Base-by-base conservation (phyloP, 2,113 vertebrate species). In the Chrysochloris asiatica region DNA sequence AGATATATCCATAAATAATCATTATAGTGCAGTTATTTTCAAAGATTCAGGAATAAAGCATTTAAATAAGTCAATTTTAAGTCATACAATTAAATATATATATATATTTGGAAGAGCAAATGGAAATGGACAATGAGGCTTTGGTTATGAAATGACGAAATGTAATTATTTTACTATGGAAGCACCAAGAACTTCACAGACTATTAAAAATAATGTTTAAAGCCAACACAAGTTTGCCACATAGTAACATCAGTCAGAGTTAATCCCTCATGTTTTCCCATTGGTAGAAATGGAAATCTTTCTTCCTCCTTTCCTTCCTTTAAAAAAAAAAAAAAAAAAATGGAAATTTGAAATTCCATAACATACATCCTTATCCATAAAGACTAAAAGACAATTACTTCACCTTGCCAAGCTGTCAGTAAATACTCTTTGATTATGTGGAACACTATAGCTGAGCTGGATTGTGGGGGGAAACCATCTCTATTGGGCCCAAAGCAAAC, bases 331-430 rank as follows among this genome's bases (percentile, higher is more conserved):
- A 59, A 59, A 21, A 59, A 52, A 75, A 94, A 50, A 33, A 50
- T 21, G 21, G 21, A 83, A 71, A 76, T 59, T 22, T 19, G 36
- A 67, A 33, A 56, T 84, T 92, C 79, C 38, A 24, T 72, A 56
- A 41, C n/a, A 71, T 50, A 59, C 61, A 67, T 48, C 28, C 54
- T 73, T 6, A 41, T 12, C 4, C 52, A 73, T 17, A 22, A 79
- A 73, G 56, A 73, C 17, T 56, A 85, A 67, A 88, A 69, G 19
- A 76, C 30, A 87, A 95, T 83, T 54, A 73, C 30, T 75, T 47
- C 45, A 75, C 75, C 82, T 19, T 33, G 56, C 77, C 17, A 50
- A 50, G 78, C 26, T 24, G 73, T 76, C 36, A 84, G 36, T 45
- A 83, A 91, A 65, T 59, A 19, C 13, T 65, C 38, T n/a, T 77